Evolutionary conservation across 2,888 invertebrate genomes (phyloP).

Genomic region (Troilus luridus): DNA sequence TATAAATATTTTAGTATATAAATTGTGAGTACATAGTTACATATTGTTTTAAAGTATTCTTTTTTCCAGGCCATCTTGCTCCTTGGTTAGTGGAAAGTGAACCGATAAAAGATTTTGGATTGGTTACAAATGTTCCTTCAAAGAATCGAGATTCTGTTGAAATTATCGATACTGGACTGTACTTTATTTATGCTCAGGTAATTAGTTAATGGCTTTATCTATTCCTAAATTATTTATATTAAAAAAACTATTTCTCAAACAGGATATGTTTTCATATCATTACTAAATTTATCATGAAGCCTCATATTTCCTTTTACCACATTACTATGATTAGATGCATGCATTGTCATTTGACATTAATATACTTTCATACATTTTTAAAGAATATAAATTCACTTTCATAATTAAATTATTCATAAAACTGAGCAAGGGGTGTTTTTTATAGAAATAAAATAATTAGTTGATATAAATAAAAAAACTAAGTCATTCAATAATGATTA

Average conservation of each 20-base stretch:
- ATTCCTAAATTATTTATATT: background rate
- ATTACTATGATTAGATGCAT: background rate
- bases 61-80: constrained; percentile 64
- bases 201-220: background rate
- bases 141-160: constrained; percentile 63
- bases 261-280: background rate
- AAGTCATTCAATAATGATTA: background rate
- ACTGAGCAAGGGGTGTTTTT: background rate
- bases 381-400: too few relatives aligned
- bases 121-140: constrained; percentile 61
- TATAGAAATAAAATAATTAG: too few relatives aligned
- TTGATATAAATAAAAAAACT: too few relatives aligned
- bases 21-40: background rate
- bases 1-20: background rate
- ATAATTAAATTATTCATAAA: background rate
- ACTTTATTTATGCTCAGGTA: constrained; percentile 66
- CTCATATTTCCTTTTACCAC: background rate
- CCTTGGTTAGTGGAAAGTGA: constrained; percentile 64
- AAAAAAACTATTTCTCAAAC: background rate
- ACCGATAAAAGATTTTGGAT: constrained; percentile 62
- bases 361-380: background rate
- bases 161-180: constrained; percentile 64
- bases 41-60: background rate
- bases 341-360: background rate
- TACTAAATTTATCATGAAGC: background rate